Evolutionary conservation across 2,888 invertebrate genomes (phyloP).

Genomic region (Agrotis puta): DNA sequence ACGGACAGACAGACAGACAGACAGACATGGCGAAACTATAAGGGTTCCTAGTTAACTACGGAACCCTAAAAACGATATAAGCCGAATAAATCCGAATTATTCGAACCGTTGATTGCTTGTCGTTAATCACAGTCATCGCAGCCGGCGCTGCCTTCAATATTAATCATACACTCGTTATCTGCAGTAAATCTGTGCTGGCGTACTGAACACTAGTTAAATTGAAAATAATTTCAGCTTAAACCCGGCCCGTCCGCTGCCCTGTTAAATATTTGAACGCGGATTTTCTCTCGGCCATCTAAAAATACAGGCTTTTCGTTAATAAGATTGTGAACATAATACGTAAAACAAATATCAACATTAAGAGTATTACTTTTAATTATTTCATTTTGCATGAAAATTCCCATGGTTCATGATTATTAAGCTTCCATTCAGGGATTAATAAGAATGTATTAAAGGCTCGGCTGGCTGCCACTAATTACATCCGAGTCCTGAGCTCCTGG

Average conservation of each 20-base stretch:
- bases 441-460: conserved; percentile 52
- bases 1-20: too few relatives aligned
- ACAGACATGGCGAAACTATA: too few relatives aligned
- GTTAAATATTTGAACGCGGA: conserved; percentile 59
- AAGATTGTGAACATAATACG: conserved; percentile 27
- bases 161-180: conserved; percentile 84
- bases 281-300: conserved; percentile 42
- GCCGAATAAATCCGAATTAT: conserved; percentile 77
- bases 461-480: conserved; percentile 80
- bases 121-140: conserved; percentile 83
- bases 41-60: too few relatives aligned
- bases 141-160: conserved; percentile 77
- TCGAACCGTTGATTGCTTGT: conserved; percentile 80
- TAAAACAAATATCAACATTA: conserved; percentile 32
- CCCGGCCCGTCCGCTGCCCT: conserved; percentile 45
- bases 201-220: conserved; percentile 73
- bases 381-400: conserved; percentile 21
- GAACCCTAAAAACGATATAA: conserved; percentile 62
- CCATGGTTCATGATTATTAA: conserved; percentile 31
- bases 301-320: conserved; percentile 31
- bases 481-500: conserved; percentile 77
- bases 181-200: conserved; percentile 74
- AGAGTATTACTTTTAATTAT: conserved; percentile 38
- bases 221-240: conserved; percentile 75
- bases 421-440: conserved; percentile 51